These are phyloP conservation scores for Acanthopleura granulata DNA, from an alignment of 2,888 invertebrate genomes.

Conservation along the genomic window DNA sequence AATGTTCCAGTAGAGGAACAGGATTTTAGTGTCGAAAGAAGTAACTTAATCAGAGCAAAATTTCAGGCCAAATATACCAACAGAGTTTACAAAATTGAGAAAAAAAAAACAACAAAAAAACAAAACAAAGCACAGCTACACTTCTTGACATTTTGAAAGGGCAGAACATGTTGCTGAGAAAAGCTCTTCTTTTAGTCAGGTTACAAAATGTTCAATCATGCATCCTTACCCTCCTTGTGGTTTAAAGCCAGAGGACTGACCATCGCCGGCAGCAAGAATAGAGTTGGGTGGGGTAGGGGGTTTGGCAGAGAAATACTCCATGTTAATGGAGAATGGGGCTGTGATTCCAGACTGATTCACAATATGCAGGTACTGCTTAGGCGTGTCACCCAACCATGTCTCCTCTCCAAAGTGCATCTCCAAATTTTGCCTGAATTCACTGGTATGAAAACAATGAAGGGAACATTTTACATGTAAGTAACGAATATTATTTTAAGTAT, in stretches of 20 bases:
- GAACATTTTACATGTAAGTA: too few species aligned
- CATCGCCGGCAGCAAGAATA: background rate
- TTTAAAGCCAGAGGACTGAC: background rate
- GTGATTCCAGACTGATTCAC: slow-evolving; percentile 61
- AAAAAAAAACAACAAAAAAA: too few species aligned
- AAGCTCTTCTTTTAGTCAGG: too few species aligned
- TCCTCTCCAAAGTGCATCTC: slow-evolving; percentile 57
- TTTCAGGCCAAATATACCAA: too few species aligned
- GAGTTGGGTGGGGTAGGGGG: slow-evolving; percentile 53
- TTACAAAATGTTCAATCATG: background rate
- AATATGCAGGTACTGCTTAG: slow-evolving; percentile 55
- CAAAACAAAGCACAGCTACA: too few species aligned
- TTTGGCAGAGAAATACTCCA: slow-evolving; percentile 54
- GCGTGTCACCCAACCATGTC: slow-evolving; percentile 43
- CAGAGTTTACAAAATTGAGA: too few species aligned
- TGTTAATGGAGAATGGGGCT: slow-evolving; percentile 48
- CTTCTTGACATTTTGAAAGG: too few species aligned
- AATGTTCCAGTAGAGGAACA: too few species aligned
- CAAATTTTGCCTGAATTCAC: slow-evolving; percentile 26
- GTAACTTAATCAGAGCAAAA: too few species aligned
- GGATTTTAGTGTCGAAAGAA: too few species aligned
- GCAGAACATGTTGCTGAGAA: too few species aligned
- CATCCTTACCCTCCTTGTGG: background rate
- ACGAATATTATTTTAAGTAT: too few species aligned
- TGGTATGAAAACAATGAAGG: background rate